Conservation (phyloP, 2,797 vertebrate species). For the Petrocephalus sullivani region DNA sequence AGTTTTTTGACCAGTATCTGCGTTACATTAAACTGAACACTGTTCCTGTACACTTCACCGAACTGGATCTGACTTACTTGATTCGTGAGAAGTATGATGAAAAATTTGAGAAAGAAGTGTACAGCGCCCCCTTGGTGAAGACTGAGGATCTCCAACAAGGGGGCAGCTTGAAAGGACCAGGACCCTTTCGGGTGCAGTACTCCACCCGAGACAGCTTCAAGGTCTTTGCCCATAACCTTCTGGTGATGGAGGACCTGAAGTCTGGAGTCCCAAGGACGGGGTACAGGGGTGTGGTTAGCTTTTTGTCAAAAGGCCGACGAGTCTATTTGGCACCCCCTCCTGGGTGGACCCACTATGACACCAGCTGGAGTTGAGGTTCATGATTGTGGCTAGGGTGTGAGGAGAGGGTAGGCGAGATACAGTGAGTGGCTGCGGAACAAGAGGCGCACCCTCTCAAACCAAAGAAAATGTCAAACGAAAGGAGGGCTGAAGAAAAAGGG, state of each 20-base stretch:
- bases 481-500: constrained; percentile 28
- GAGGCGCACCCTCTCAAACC: constrained; percentile 56
- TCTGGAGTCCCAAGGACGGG: constrained; percentile 89
- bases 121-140: constrained; percentile 62
- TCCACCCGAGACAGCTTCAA: constrained; percentile 82
- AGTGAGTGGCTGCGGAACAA: constrained; percentile 29
- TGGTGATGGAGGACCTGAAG: constrained; percentile 91
- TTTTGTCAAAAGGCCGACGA: constrained; percentile 76
- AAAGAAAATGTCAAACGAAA: constrained; percentile 53
- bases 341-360: constrained; percentile 82
- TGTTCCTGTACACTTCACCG: constrained; percentile 86
- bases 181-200: constrained; percentile 78
- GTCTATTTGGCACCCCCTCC: constrained; percentile 81
- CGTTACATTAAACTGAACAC: constrained; percentile 89
- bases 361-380: constrained; percentile 79
- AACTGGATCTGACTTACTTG: constrained; percentile 77
- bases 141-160: constrained; percentile 75
- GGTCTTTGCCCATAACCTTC: constrained; percentile 79
- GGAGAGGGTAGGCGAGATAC: background rate
- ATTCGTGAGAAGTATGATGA: constrained; percentile 68
- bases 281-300: constrained; percentile 82
- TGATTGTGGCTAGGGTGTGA: background rate
- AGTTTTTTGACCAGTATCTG: constrained; percentile 93
- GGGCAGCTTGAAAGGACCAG: constrained; percentile 54
- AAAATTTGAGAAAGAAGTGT: constrained; percentile 68